Conservation (phyloP, 2,888 invertebrate genomes). For the Lochmaea capreae region DNA sequence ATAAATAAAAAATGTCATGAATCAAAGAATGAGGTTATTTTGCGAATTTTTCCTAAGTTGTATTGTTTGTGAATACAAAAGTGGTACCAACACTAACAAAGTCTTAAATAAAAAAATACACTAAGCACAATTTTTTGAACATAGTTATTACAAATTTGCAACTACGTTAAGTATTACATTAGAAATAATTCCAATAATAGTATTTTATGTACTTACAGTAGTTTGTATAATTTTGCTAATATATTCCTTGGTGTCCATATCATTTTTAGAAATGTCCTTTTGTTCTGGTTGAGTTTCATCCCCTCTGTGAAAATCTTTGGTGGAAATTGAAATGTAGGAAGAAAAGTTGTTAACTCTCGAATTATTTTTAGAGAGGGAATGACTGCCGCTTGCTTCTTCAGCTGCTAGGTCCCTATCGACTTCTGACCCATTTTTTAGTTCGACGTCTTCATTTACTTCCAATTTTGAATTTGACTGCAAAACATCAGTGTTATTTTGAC, state of each 20-base stretch:
- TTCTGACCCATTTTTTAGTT: constrained; percentile 43
- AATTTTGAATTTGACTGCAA: constrained; percentile 50
- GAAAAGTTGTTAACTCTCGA: constrained; percentile 70
- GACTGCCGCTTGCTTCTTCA: constrained; percentile 19
- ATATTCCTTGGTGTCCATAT: constrained; percentile 47
- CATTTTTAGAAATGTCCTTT: constrained; percentile 44
- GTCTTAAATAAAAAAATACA: too few species aligned
- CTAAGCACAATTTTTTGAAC: not conserved
- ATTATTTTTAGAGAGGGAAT: constrained; percentile 38
- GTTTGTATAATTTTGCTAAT: constrained; percentile 41
- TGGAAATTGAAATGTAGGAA: constrained; percentile 73
- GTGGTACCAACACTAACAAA: too few species aligned
- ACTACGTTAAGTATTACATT: too few species aligned
- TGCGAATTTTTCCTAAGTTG: too few species aligned
- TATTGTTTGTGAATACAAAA: too few species aligned
- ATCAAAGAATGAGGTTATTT: too few species aligned
- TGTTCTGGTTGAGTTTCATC: constrained; percentile 55
- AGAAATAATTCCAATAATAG: not conserved
- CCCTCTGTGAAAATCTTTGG: constrained; percentile 65
- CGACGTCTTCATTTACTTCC: constrained; percentile 46
- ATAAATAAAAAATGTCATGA: too few species aligned
- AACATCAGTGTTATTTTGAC: constrained; percentile 49
- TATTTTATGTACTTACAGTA: constrained; percentile 42
- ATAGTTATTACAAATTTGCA: too few species aligned
- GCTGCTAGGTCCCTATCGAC: constrained; percentile 42